phyloP scores from a whole-genome alignment of 2,113 vertebrate species.

The Electrona antarctica region DNA sequence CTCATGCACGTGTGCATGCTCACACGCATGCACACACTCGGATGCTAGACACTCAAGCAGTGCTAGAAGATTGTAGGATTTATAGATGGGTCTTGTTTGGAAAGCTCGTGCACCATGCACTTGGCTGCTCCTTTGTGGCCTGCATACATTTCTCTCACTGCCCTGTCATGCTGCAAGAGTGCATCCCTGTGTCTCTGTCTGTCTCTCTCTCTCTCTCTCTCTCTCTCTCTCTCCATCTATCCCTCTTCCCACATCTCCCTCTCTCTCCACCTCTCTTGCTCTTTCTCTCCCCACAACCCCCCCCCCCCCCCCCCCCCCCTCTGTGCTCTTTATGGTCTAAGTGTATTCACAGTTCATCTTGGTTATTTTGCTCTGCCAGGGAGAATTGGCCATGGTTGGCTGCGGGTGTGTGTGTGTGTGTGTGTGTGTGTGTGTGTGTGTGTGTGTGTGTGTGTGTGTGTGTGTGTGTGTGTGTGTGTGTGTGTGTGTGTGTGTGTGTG shows the following conservation, averaged over 20 bases:
- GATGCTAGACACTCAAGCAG: too few species aligned
- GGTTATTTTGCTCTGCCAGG: conserved; percentile 59
- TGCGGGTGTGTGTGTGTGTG: conserved; percentile 19
- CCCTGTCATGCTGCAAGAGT: not conserved
- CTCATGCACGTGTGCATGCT: too few species aligned
- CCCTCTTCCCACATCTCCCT: conserved; percentile 2
- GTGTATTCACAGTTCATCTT: conserved; percentile 54
- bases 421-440: conserved; percentile 14
- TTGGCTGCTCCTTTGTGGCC: conserved; percentile 31
- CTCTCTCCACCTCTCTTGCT: conserved; percentile 27
- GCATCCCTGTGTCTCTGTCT: not conserved
- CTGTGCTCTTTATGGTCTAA: conserved; percentile 27
- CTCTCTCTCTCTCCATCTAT: conserved; percentile 14
- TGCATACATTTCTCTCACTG: conserved; percentile 20
- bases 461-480: conserved; percentile 20
- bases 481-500: not conserved
- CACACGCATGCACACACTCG: too few species aligned
- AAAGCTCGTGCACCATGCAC: conserved; percentile 32
- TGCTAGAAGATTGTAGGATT: not conserved
- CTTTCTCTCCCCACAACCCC: conserved; percentile 1
- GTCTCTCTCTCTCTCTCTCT: not conserved
- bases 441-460: conserved; percentile 28
- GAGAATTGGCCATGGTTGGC: conserved; percentile 58
- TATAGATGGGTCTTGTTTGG: conserved; percentile 10
- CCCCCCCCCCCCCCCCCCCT: conserved; percentile 32